Evolutionary conservation across 53 echinoderm and acorn worm species (phyloP).

Genomic region (Temnopleurus reevesii): DNA sequence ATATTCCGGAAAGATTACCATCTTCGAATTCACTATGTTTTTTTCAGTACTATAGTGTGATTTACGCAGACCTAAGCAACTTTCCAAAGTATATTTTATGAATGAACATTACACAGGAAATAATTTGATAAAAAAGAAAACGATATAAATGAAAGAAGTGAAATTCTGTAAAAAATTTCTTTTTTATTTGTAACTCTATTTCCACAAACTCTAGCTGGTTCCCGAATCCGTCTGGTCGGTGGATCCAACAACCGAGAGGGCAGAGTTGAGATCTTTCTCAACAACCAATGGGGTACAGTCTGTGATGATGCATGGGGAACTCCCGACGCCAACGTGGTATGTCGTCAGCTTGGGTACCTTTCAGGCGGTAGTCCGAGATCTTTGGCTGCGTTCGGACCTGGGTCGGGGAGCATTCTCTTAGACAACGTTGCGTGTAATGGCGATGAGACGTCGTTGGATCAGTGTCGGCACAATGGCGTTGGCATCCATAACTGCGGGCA

Average conservation of each 20-base stretch:
- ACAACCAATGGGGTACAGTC: conserved; percentile 63
- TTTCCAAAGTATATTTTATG: no score
- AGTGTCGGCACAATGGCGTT: conserved; percentile 42
- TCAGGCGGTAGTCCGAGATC: conserved; percentile 12
- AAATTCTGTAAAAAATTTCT: no score
- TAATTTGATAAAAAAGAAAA: no score
- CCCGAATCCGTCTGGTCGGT: conserved; percentile 8
- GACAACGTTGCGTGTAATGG: conserved; percentile 57
- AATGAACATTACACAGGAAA: no score
- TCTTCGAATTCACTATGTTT: no score
- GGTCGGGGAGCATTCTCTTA: conserved; percentile 50
- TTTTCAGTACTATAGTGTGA: no score
- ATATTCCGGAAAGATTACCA: no score
- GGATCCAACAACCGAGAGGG: conserved; percentile 5
- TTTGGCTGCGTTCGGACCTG: conserved; percentile 36
- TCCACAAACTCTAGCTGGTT: neutral
- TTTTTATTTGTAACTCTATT: no score
- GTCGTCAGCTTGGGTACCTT: conserved; percentile 58
- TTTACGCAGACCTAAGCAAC: no score
- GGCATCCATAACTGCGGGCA: conserved; percentile 59
- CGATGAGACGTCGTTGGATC: conserved; percentile 36
- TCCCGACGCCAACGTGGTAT: conserved; percentile 58
- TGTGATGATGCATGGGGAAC: conserved; percentile 64
- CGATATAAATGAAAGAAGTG: no score
- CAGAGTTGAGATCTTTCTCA: conserved; percentile 55